Base-by-base conservation (phyloP, 2,113 vertebrate species). In the Lasiurus borealis region DNA sequence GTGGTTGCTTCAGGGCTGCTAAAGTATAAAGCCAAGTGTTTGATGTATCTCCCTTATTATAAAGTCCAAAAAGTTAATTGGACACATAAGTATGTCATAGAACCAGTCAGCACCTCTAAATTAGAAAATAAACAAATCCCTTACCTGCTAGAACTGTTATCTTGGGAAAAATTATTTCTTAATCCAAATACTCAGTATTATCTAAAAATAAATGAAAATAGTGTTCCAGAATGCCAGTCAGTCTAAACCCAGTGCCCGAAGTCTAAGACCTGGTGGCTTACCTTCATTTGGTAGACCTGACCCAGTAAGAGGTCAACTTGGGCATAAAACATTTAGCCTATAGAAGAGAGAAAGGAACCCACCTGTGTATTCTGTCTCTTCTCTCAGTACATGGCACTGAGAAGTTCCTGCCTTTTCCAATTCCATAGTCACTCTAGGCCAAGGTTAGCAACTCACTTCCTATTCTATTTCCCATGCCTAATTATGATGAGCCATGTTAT, bases 31-130 rank as follows among this genome's bases (percentile, higher is more conserved):
- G 94, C 75, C 94, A 96, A 92, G 25, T n/a, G 82, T 92, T 92
- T 93, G 81, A 78, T 83, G 64, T 29, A 72, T 36, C 29, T 80
- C 34, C 27, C 34, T 80, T 83, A 77, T 80, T 90, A 80, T 6
- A 72, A 81, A 83, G 52, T 92, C 75, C 69, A 93, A 90, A 96
- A 95, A 80, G 82, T 78, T 94, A 92, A 94, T 8, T 95, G 52
- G 48, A 92, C 25, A 50, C 92, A 86, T 83, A 94, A 94, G 48
- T 62, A 78, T 31, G 50, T 62, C 59, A 89, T 25, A 92, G 29
- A 34, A 94, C 31, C 36, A 90, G 82, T 52, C 76, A 93, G 48
- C 14, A 84, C 29, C 57, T 52, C 69, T 87, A 88, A 90, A 59
- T 46, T 78, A 75, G 75, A 93, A 94, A 78, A 83, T 36, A 95